Conservation (phyloP, 2,888 invertebrate genomes). For the Terebella lapidaria region DNA sequence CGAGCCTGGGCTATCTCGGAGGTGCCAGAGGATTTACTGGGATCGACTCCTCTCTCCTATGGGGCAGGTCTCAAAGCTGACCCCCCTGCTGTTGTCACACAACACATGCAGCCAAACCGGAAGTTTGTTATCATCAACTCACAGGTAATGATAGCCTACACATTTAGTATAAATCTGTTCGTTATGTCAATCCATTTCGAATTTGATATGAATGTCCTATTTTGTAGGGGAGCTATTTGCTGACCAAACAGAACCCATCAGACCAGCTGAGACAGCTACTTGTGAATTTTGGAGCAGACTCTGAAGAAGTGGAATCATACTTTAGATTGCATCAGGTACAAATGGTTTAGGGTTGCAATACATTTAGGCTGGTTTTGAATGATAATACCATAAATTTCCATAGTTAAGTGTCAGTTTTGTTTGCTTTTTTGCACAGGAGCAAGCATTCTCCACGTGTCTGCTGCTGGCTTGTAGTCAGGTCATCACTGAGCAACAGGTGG, state of each 20-base stretch:
- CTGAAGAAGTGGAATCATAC: slow-evolving; percentile 76
- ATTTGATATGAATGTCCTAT: too few species aligned
- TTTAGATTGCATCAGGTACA: slow-evolving; percentile 66
- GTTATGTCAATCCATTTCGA: too few species aligned
- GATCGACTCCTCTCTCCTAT: neutral
- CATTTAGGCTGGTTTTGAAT: neutral
- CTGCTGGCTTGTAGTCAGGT: slow-evolving; percentile 67
- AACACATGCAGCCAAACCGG: slow-evolving; percentile 68
- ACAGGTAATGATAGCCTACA: slow-evolving; percentile 58
- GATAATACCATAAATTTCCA: neutral
- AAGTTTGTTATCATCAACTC: slow-evolving; percentile 82
- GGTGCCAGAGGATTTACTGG: slow-evolving; percentile 46
- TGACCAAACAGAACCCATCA: slow-evolving; percentile 78
- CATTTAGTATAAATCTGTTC: neutral
- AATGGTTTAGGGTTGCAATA: slow-evolving; percentile 12
- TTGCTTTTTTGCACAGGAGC: slow-evolving; percentile 59
- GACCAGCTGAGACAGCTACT: slow-evolving; percentile 80
- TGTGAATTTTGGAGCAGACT: slow-evolving; percentile 77
- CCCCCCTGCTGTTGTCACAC: slow-evolving; percentile 67
- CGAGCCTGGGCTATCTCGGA: slow-evolving; percentile 81
- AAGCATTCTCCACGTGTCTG: slow-evolving; percentile 84
- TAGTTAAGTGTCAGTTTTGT: neutral
- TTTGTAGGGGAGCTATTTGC: slow-evolving; percentile 71
- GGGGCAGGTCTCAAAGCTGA: slow-evolving; percentile 36
- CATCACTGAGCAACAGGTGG: slow-evolving; percentile 62